phyloP scores from a whole-genome alignment of 2,113 vertebrate species.

The Melanerpes aurifrons region DNA sequence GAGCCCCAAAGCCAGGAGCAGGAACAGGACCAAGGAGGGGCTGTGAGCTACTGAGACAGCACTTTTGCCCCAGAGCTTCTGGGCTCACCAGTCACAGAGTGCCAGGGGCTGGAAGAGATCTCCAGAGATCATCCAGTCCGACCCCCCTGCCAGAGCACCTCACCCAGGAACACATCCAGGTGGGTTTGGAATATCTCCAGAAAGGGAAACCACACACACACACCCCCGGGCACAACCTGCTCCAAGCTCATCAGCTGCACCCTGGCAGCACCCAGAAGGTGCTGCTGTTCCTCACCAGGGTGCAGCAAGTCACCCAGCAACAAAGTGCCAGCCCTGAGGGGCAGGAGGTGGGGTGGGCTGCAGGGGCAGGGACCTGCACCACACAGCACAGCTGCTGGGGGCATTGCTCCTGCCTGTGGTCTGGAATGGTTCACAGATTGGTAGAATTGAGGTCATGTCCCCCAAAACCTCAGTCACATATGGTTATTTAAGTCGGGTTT shows the following conservation, averaged over 20 bases:
- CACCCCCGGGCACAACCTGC: too few species aligned
- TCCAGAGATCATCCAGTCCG: too few species aligned
- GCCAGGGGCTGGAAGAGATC: too few species aligned
- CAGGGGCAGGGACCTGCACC: not conserved
- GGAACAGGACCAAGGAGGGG: not conserved
- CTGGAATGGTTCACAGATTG: too few species aligned
- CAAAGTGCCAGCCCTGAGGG: not conserved
- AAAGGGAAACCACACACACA: too few species aligned
- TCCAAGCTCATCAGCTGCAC: not conserved
- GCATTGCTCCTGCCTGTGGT: not conserved
- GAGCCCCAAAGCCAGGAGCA: not conserved
- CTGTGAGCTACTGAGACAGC: not conserved
- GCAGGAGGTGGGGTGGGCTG: not conserved
- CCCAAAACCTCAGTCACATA: too few species aligned
- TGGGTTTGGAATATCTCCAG: too few species aligned
- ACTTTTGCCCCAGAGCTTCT: not conserved
- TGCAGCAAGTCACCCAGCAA: not conserved
- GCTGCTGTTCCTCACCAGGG: accelerated
- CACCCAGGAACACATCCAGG: too few species aligned
- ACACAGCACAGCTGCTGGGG: accelerated
- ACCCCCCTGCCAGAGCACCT: too few species aligned
- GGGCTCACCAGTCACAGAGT: not conserved
- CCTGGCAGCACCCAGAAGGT: accelerated
- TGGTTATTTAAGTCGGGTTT: too few species aligned
- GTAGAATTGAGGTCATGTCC: too few species aligned